Evolutionary conservation across 23 tunicate genomes (phyloP).

Genomic region (Halocynthia roretzi): DNA sequence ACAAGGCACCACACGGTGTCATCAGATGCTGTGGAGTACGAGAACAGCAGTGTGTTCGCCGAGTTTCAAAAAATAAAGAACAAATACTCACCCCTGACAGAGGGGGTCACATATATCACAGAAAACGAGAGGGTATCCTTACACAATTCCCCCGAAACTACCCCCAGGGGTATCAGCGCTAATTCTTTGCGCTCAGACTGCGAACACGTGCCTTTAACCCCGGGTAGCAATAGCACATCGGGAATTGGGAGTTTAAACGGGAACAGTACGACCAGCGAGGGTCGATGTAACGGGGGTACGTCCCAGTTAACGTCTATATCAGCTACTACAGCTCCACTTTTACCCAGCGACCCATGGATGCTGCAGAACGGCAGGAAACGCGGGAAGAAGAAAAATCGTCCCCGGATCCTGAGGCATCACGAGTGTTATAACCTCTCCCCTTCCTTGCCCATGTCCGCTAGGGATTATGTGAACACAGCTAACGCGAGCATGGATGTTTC

Average conservation of each 20-base stretch:
- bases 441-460: constrained; percentile 19
- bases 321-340: constrained; percentile 29
- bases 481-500: constrained; percentile 72
- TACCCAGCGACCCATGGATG: constrained; percentile 56
- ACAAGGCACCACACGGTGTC: constrained; percentile 34
- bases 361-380: constrained; percentile 24
- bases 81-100: background rate
- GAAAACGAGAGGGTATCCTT: constrained; percentile 18
- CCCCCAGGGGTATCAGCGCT: constrained; percentile 36
- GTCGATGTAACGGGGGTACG: constrained; percentile 16
- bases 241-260: constrained; percentile 90
- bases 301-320: constrained; percentile 24
- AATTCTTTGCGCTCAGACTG: constrained; percentile 71
- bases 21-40: constrained; percentile 56
- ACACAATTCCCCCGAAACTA: constrained; percentile 8
- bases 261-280: constrained; percentile 17
- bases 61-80: background rate
- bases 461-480: constrained; percentile 86
- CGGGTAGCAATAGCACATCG: constrained; percentile 79
- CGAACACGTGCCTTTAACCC: constrained; percentile 63
- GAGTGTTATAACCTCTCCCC: constrained; percentile 18
- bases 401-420: constrained; percentile 16
- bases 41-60: constrained; percentile 57
- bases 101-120: constrained; percentile 10
- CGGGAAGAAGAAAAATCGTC: constrained; percentile 10